Base-by-base conservation (phyloP, 2,888 invertebrate species). In the Pachydiplax longipennis region DNA sequence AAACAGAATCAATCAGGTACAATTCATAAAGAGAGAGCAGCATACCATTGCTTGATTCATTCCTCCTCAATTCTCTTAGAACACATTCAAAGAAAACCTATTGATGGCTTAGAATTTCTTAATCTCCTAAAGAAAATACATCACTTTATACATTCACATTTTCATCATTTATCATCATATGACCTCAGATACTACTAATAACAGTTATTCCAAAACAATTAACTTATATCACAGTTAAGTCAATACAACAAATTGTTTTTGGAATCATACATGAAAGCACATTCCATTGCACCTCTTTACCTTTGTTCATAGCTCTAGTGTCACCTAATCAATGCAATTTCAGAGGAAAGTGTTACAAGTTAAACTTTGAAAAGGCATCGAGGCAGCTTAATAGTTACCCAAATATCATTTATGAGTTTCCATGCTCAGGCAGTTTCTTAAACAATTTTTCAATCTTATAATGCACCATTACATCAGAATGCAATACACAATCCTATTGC, bases 1-100 rank as follows among this genome's bases (percentile, higher is more conserved):
- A 65, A 87, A 87, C 87, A 87, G 87, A 87, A 87, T 87, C 87
- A 87, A 87, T 87, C 87, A 87, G 87, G 87, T 87, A 87, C 87
- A 87, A 87, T 87, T 87, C 87, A 87, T 87, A 87, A 87, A 87
- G 87, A 87, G 53, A 53, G 87, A 87, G 87, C 87, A 87, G 87
- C 61, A 87, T 37, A 87, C 87, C 87, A 87, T 87, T 65, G 65
- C 87, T 87, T 65, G 87, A 87, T 87, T 87, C 87, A 87, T n/a
- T 87, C 87, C 87, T 87, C 22, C 61, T 61, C 87, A 87, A 58
- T 61, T 87, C 61, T 61, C 87, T 61, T 61, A 87, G 87, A 61
- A 58, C 87, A 87, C 87, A 87, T 87, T 61, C 61, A 87, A 87
- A 87, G 37, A 87, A 87, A 87, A 87, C 37, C 53, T 87, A 87